Evolutionary conservation across 2,113 vertebrate species (phyloP).

Genomic region (Ovibos moschatus): DNA sequence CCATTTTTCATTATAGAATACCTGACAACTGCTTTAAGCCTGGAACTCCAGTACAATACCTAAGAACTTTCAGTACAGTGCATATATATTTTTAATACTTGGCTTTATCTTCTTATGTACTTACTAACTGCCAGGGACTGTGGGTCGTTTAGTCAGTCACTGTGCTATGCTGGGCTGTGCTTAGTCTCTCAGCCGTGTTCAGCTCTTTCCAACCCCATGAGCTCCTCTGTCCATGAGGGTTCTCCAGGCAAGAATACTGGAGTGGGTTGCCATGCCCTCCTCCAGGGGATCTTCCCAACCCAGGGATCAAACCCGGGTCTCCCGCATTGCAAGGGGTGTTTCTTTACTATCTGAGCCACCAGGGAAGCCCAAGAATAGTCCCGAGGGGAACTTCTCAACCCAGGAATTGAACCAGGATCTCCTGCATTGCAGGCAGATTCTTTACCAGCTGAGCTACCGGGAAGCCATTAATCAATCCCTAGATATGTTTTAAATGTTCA

Average conservation of each 20-base stretch:
- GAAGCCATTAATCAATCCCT: background rate
- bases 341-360: background rate
- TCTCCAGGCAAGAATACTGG: background rate
- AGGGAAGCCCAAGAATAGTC: background rate
- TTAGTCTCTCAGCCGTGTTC: background rate
- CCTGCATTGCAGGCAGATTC: background rate
- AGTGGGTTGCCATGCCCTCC: background rate
- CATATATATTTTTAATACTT: constrained; percentile 33
- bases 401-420: background rate
- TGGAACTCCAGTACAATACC: background rate
- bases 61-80: background rate
- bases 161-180: background rate
- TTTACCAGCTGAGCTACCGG: background rate
- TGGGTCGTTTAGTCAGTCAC: background rate
- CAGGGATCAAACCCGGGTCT: background rate
- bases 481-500: background rate
- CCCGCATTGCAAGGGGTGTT: background rate
- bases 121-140: background rate
- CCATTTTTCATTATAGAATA: constrained; percentile 47
- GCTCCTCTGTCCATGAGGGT: background rate
- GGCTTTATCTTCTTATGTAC: constrained; percentile 11
- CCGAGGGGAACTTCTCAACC: background rate
- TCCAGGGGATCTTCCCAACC: background rate
- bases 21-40: constrained; percentile 17
- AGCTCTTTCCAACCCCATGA: background rate